These are phyloP conservation scores for Cerastis leucographa DNA, from an alignment of 2,888 invertebrate species.

Conservation along the genomic window DNA sequence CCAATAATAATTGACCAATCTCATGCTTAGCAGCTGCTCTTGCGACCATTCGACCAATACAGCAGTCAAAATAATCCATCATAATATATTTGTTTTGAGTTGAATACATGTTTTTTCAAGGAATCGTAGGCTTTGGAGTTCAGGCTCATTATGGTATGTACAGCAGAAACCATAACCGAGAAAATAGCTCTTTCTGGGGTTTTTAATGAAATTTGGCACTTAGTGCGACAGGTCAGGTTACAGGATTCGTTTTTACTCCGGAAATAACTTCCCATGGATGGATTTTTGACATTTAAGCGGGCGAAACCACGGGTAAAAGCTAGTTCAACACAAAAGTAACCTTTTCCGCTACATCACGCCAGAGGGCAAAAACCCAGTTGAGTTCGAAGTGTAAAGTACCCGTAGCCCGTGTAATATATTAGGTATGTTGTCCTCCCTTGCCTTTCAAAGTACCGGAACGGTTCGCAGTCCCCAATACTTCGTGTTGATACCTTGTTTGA, in stretches of 20 bases:
- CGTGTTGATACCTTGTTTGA: conserved; percentile 30
- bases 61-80: too few species aligned
- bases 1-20: too few species aligned
- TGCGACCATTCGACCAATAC: too few species aligned
- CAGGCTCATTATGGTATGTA: neutral
- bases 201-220: neutral
- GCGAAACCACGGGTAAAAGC: neutral
- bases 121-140: neutral
- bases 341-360: conserved; percentile 42
- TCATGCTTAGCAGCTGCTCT: too few species aligned
- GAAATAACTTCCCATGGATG: too few species aligned
- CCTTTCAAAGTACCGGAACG: conserved; percentile 58
- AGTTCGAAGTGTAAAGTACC: conserved; percentile 49
- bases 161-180: too few species aligned
- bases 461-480: conserved; percentile 30
- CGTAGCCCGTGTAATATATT: conserved; percentile 30
- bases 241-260: neutral
- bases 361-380: conserved; percentile 48
- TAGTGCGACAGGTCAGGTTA: neutral
- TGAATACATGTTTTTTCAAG: neutral
- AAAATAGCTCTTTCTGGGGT: too few species aligned
- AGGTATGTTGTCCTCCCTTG: conserved; percentile 16
- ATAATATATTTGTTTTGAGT: neutral
- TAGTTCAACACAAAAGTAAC: conserved; percentile 19
- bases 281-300: neutral